Evolutionary conservation across 2,113 vertebrate genomes (phyloP).

Genomic region (Nerophis lumbriciformis): DNA sequence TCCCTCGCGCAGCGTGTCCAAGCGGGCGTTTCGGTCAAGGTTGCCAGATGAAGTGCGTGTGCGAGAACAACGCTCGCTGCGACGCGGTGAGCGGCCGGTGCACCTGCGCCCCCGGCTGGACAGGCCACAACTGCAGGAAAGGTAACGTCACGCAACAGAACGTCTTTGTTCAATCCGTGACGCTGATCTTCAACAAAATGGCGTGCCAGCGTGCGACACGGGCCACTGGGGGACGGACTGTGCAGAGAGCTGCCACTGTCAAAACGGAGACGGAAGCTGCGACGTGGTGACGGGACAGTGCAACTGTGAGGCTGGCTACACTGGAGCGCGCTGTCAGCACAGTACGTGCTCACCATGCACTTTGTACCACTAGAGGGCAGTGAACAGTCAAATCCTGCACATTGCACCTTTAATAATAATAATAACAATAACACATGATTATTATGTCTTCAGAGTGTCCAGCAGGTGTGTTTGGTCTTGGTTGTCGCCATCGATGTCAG

Average conservation of each 20-base stretch:
- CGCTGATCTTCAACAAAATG: too few relatives aligned
- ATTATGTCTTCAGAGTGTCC: slow-evolving; percentile 74
- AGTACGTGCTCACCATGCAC: slow-evolving; percentile 52
- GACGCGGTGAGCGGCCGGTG: slow-evolving; percentile 78
- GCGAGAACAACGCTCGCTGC: slow-evolving; percentile 81
- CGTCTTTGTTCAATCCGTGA: not conserved
- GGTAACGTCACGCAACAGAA: slow-evolving; percentile 45
- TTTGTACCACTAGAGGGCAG: not conserved
- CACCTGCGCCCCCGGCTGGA: slow-evolving; percentile 82
- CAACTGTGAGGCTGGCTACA: slow-evolving; percentile 80
- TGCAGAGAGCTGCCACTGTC: slow-evolving; percentile 76
- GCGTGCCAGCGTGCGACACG: slow-evolving; percentile 74
- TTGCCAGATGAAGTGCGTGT: slow-evolving; percentile 82
- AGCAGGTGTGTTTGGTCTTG: slow-evolving; percentile 75
- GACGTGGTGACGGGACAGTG: slow-evolving; percentile 75
- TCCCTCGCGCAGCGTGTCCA: slow-evolving; percentile 72
- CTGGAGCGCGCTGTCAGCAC: slow-evolving; percentile 73
- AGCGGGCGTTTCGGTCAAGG: slow-evolving; percentile 76
- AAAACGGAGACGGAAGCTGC: slow-evolving; percentile 76
- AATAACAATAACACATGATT: not conserved
- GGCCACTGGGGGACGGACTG: slow-evolving; percentile 84
- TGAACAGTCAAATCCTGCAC: too few relatives aligned
- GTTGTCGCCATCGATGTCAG: slow-evolving; percentile 78
- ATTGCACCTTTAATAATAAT: too few relatives aligned
- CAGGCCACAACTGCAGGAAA: slow-evolving; percentile 79